Percentiles rank a stretch among this genome's conserved stretches.
phyloP scores from a whole-genome alignment of 2,113 vertebrate genomes.

The Cranoglanis bouderius region DNA sequence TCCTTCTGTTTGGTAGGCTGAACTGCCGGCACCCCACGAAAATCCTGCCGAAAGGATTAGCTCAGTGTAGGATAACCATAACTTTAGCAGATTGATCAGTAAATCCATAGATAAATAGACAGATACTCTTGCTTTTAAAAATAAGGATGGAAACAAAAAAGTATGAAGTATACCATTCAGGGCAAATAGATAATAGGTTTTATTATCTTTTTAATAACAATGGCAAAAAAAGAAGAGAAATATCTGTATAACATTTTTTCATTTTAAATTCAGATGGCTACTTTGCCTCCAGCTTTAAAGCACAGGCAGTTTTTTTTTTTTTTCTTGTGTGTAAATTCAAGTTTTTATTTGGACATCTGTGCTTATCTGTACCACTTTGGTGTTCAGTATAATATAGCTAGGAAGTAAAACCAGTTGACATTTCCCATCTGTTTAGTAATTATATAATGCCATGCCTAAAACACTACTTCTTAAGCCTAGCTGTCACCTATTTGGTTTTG shows the following conservation, averaged over 20 bases:
- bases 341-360: neutral
- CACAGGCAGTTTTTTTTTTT: neutral
- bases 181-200: neutral
- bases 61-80: neutral
- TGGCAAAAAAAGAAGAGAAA: neutral
- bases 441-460: neutral
- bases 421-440: neutral
- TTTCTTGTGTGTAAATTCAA: neutral
- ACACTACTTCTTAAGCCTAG: neutral
- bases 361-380: neutral
- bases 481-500: neutral
- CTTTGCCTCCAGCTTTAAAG: neutral
- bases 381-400: neutral
- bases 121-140: neutral
- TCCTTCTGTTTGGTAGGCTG: conserved; percentile 93
- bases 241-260: neutral
- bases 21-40: conserved; percentile 90
- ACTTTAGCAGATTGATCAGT: neutral
- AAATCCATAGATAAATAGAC: neutral
- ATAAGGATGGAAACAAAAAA: neutral
- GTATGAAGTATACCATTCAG: neutral
- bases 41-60: conserved; percentile 74
- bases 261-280: neutral
- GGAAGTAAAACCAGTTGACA: neutral
- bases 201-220: neutral